These are phyloP conservation scores for Oryzias sinensis DNA, from an alignment of 2,797 vertebrate species.

Conservation along the genomic window DNA sequence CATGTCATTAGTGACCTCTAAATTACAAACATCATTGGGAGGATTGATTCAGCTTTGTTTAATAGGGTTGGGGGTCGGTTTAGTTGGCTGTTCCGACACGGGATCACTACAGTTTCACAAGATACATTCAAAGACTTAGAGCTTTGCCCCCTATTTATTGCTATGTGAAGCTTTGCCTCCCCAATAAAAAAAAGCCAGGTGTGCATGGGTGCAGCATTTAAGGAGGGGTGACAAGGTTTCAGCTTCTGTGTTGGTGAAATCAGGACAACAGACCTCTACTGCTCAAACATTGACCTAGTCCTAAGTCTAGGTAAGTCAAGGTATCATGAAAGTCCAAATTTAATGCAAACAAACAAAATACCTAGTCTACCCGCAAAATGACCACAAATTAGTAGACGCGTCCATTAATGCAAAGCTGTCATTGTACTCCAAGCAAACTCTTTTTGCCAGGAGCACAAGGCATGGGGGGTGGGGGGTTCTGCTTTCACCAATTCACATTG, in stretches of 20 bases:
- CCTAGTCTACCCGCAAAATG: not conserved
- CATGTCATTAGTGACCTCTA: constrained; percentile 75
- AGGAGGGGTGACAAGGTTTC: too few species aligned
- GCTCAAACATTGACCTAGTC: not conserved
- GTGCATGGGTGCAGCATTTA: too few species aligned
- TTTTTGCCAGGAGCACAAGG: constrained; percentile 53
- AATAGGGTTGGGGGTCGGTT: constrained; percentile 46
- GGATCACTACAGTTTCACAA: constrained; percentile 68
- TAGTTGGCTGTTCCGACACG: constrained; percentile 44
- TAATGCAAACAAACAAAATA: not conserved
- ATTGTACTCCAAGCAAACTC: constrained; percentile 12
- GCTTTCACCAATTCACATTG: constrained; percentile 53
- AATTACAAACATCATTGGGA: constrained; percentile 80
- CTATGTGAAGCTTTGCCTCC: too few species aligned
- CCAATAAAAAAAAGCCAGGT: too few species aligned
- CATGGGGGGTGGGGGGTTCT: constrained; percentile 27
- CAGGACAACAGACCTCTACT: too few species aligned
- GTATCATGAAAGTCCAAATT: not conserved
- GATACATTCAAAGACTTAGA: constrained; percentile 49
- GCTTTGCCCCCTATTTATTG: too few species aligned
- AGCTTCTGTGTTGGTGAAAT: too few species aligned
- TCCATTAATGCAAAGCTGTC: not conserved
- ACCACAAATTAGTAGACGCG: not conserved
- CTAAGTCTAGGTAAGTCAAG: too few species aligned
- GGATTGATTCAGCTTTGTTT: constrained; percentile 75